Base-by-base conservation (phyloP, 2,113 vertebrate genomes). In the Oncorhynchus mykiss region DNA sequence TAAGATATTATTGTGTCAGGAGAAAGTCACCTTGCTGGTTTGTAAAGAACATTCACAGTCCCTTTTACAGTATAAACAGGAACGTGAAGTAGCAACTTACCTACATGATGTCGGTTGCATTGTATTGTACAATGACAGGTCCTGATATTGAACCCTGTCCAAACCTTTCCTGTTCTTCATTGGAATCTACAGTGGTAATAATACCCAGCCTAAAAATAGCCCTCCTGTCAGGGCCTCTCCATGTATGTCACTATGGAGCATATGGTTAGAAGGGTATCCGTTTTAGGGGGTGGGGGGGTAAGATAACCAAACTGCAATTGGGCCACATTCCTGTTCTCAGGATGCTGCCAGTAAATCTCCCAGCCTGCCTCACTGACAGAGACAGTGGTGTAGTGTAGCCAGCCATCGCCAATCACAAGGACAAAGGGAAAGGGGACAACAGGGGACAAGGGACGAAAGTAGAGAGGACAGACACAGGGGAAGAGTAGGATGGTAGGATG, bases 131-230 rank as follows among this genome's bases (percentile, higher is more conserved):
- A 54, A 67, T 4, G 4, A 22, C 31, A n/a, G 8, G 34, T 22
- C n/a, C 39, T 49, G 0, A 78, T 71, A 78, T 72, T 72, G 67
- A 66, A n/a, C 45, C 57, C 39, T 74, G 73, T 59, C 67, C 60
- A 74, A 75, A 79, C 74, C 87, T 76, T 76, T 69, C 69, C 78
- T 84, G 82, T 72, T 79, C 74, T 81, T 73, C 3, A 59, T 66
- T 84, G 84, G 81, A 81, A 87, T 90, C 85, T 88, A 80, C 86
- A 71, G 83, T 75, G 84, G 82, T 91, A 93, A 91, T 90, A 89
- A 85, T 91, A 92, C 84, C 67, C 85, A 12, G n/a, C 51, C 90
- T 91, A 72, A 87, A 90, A 93, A 94, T 92, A 94, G 89, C 85
- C 73, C 78, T 85, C 84, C 78, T 88, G 78, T 89, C 85, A 85